Evolutionary conservation across 2,113 vertebrate species (phyloP), one percentile per base, ranked within the genome.

Genomic region (Butastur rufipennis): DNA sequence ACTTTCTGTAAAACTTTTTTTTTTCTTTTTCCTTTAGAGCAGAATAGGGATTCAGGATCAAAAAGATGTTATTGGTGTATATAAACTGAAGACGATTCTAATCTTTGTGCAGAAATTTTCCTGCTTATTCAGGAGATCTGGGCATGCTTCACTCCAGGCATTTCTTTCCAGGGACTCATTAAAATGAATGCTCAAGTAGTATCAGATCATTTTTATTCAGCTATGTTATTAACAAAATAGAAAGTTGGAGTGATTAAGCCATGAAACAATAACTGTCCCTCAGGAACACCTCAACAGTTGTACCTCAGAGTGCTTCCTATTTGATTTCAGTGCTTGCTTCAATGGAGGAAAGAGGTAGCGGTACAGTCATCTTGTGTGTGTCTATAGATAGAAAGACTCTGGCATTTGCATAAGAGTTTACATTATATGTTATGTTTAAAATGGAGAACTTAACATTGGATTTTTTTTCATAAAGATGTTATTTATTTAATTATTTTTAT

Each of bases 191-290:
- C 29, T 81, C 15, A 87, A 92, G 81, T 84, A 90, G 81, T 65
- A 90, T 63, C 78, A 63, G 80, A 77, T 97, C 16, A 12, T 66
- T 96, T 77, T 81, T 95, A 70, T 78, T 52, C 83, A 93, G 32
- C 81, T 93, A 15, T 12, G 11, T 81, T 95, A 83, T 95, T 91
- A 96, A 90, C 36, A 65, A 78, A 88, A 84, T 12, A 53, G 77
- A 73, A 96, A 83, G 42, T 55, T 77, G 86, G 50, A 75, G 50
- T 94, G 82, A 93, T 84, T 94, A 93, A 93, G 68, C 90, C 43
- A 47, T 88, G 82, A 91, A 94, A 86, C 67, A 87, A 18, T 92
- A 95, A 77, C 59, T 78, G 4, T 91, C 77, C 77, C 89, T 32
- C 6, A 72, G 82, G 72, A 96, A 11, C 68, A 62, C 40, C 81